Evolutionary conservation across 2,113 vertebrate genomes (phyloP), one percentile per base, ranked within the genome.

Genomic region (Geococcyx californianus): DNA sequence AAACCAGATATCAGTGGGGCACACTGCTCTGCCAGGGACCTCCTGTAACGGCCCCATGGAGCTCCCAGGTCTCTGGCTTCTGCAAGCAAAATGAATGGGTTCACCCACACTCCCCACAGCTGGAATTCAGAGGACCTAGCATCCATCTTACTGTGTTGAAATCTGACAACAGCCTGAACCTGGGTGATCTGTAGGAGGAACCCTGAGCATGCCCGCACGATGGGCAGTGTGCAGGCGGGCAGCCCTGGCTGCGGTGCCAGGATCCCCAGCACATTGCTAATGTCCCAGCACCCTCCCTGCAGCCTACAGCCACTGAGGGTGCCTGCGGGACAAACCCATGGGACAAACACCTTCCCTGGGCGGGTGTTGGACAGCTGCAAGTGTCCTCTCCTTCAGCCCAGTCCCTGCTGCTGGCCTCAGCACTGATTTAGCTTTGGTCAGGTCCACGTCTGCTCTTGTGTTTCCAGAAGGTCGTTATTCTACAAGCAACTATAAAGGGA

Each of bases 361-460:
- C 15, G 31, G 26, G 25, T 49, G 38, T 42, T 55, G 63, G 58
- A 44, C 47, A 76, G 88, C 45, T 85, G 66, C 36, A 44, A 42
- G 28, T 0, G 0, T 21, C 55, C 64, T 44, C 34, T 63, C 78
- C n/a, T 21, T 24, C 81, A 75, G 80, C 38, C 73, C 47, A 4
- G n/a, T 15, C 75, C 70, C 62, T n/a, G 66, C 66, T 56, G 77
- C 82, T 56, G 84, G n/a, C 54, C 92, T 77, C 77, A 63, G 94
- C 96, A 73, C 79, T 56, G 78, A 83, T 90, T 86, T 69, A 84
- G 92, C 85, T 92, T 40, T 33, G 85, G 51, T 64, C 68, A 54
- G 42, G 33, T 10, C 86, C 51, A 33, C 2, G 45, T 70, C 85
- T 64, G 58, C 67, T 62, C 79, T 54, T 40, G 83, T 16, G 4